Evolutionary conservation across 2,797 vertebrate species (phyloP).

Genomic region (Heteromormyrus szaboi): DNA sequence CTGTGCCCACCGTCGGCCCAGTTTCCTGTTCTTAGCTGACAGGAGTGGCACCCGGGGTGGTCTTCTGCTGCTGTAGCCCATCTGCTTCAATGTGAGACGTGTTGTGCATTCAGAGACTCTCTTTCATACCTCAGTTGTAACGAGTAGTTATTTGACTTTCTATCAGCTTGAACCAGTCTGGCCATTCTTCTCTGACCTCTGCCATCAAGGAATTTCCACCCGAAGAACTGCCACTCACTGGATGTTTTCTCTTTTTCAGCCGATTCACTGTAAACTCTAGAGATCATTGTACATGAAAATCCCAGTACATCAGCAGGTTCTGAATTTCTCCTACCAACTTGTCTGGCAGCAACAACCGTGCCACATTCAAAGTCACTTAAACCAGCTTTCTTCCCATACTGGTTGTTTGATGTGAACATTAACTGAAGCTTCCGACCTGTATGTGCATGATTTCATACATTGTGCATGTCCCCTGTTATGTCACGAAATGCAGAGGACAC

Average conservation of each 20-base stretch:
- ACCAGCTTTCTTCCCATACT: not conserved
- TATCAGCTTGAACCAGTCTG: not conserved
- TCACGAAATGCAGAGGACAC: not conserved
- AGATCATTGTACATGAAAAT: not conserved
- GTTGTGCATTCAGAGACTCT: not conserved
- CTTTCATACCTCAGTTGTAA: not conserved
- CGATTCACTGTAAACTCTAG: not conserved
- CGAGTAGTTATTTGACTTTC: not conserved
- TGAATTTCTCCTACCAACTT: not conserved
- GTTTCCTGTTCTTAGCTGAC: not conserved
- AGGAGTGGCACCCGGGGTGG: not conserved
- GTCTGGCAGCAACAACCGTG: not conserved
- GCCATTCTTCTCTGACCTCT: not conserved
- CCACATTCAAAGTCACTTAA: not conserved
- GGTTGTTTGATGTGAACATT: not conserved
- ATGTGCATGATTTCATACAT: not conserved
- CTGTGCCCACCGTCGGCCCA: not conserved
- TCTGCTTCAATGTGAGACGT: not conserved
- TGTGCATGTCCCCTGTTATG: not conserved
- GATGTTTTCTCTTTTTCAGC: not conserved
- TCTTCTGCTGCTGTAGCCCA: not conserved
- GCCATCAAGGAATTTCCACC: not conserved
- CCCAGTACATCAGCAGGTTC: not conserved
- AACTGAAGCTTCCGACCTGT: not conserved
- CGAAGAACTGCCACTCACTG: not conserved